phyloP scores from a whole-genome alignment of 2,113 vertebrate species.

The Mellivora capensis region DNA sequence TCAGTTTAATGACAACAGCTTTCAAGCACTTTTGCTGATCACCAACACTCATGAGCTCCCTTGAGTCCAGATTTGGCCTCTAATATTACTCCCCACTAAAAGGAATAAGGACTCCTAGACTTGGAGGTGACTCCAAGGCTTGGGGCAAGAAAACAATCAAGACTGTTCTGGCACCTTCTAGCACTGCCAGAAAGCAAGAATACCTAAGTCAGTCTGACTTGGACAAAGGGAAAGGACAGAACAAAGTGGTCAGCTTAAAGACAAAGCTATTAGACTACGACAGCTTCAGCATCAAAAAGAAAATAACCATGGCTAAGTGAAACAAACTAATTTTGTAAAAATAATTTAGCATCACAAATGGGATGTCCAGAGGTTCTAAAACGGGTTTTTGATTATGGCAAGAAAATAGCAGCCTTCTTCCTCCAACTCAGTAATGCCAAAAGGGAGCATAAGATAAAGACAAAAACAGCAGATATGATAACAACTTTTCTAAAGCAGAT shows the following conservation, averaged over 20 bases:
- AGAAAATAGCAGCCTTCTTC: not conserved
- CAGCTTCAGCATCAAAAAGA: not conserved
- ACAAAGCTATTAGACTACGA: not conserved
- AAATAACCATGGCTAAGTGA: not conserved
- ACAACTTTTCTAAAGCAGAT: not conserved
- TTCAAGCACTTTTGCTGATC: not conserved
- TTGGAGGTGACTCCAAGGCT: not conserved
- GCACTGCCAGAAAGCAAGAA: not conserved
- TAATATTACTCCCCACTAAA: not conserved
- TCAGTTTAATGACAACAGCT: not conserved
- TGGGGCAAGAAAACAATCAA: not conserved
- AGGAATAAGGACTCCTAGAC: not conserved
- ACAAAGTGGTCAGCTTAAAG: not conserved
- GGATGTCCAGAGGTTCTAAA: not conserved
- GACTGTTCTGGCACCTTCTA: not conserved
- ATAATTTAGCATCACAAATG: not conserved
- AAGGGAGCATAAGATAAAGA: not conserved
- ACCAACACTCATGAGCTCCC: not conserved
- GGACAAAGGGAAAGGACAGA: not conserved
- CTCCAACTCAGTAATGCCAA: not conserved
- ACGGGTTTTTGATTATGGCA: not conserved
- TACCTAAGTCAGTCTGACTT: not conserved
- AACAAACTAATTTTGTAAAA: constrained; percentile 26
- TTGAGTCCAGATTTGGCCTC: not conserved
- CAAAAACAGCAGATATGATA: not conserved